Percentiles rank a stretch among this genome's conserved stretches.
Conservation (phyloP, 2,797 vertebrate genomes). For the Merluccius polli region DNA sequence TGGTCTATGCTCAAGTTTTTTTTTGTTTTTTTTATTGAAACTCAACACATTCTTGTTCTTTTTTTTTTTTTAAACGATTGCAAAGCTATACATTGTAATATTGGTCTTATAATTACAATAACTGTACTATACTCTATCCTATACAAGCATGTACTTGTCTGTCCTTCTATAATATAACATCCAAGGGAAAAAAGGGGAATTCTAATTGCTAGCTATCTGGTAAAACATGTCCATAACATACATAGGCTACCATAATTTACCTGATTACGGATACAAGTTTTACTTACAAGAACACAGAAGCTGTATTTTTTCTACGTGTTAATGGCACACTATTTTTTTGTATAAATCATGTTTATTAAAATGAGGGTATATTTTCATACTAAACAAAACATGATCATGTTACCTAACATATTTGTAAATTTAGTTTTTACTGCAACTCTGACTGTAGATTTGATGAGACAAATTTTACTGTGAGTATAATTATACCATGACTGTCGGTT, state of each 20-base stretch:
- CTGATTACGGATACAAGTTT: background rate
- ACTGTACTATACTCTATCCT: background rate
- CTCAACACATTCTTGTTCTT: background rate
- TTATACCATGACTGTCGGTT: background rate
- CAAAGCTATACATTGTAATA: background rate
- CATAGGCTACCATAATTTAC: background rate
- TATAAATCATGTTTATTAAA: slow-evolving; percentile 2
- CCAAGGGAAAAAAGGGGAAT: background rate
- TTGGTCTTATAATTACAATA: background rate
- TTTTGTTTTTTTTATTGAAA: background rate
- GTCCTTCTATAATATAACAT: background rate
- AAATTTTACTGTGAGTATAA: background rate
- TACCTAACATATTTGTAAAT: background rate
- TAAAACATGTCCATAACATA: background rate
- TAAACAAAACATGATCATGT: background rate
- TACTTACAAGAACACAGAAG: background rate
- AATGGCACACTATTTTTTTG: slow-evolving; percentile 46
- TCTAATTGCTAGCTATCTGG: background rate
- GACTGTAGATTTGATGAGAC: background rate
- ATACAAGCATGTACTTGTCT: background rate
- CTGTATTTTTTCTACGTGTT: slow-evolving; percentile 12
- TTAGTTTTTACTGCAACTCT: background rate
- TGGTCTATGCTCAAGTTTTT: background rate
- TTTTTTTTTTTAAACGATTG: background rate
- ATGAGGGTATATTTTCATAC: background rate